Evolutionary conservation across 2,113 vertebrate species (phyloP).

Genomic region (Pteronura brasiliensis): DNA sequence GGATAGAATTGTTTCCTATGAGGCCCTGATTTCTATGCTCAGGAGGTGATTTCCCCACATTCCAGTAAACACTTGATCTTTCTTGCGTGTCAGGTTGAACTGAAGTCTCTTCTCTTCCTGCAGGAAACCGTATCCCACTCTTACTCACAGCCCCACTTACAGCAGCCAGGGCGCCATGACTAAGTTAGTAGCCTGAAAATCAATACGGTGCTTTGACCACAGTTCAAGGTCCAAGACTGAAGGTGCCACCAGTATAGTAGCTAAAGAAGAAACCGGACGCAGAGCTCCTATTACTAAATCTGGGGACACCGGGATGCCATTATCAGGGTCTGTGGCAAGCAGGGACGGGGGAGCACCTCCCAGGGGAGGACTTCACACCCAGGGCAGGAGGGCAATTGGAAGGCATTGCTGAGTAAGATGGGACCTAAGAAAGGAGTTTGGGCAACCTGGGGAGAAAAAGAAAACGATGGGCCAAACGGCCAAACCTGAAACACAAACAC

Average conservation of each 20-base stretch:
- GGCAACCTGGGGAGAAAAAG: not conserved
- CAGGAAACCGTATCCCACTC: not conserved
- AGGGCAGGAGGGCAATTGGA: not conserved
- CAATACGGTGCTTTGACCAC: not conserved
- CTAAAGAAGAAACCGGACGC: not conserved
- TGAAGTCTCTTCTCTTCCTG: not conserved
- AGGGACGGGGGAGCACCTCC: accelerated
- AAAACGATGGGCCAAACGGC: not conserved
- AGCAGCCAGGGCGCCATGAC: not conserved
- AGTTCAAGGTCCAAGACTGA: not conserved
- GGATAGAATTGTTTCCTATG: not conserved
- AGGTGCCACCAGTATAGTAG: not conserved
- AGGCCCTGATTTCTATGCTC: not conserved
- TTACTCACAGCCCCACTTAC: not conserved
- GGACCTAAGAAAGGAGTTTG: not conserved
- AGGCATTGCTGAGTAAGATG: not conserved
- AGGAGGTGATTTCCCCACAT: not conserved
- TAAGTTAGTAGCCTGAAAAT: not conserved
- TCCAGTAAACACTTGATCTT: conserved; percentile 1
- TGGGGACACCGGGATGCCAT: not conserved
- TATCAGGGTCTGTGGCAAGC: not conserved
- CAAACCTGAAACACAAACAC: not conserved
- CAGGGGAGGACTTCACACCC: not conserved
- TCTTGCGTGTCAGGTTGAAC: not conserved
- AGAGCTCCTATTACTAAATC: not conserved